These are phyloP conservation scores for Idaea biselata DNA, from an alignment of 2,888 invertebrate genomes.

Conservation along the genomic window DNA sequence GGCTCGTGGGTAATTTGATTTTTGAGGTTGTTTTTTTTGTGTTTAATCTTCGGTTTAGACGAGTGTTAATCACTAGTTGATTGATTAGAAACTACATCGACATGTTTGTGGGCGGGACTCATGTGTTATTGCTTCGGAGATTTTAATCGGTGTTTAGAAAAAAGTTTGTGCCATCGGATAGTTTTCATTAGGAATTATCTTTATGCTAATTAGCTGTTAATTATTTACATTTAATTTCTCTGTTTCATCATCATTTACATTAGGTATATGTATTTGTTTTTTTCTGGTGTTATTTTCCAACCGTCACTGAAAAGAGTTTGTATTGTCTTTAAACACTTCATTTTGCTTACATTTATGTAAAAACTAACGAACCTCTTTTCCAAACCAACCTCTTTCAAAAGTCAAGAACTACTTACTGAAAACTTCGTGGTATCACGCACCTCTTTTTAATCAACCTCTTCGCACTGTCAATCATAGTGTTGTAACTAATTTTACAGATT, in stretches of 20 bases:
- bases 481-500: background rate
- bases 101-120: conserved; percentile 53
- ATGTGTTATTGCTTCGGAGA: conserved; percentile 49
- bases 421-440: background rate
- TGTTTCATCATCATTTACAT: too few species aligned
- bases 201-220: background rate
- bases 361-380: background rate
- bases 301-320: too few species aligned
- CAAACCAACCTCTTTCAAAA: background rate
- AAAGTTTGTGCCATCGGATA: background rate
- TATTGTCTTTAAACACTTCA: background rate
- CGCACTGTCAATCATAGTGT: background rate
- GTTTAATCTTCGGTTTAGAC: conserved; percentile 49
- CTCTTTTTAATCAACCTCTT: background rate
- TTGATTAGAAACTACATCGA: conserved; percentile 68
- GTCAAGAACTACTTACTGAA: too few species aligned
- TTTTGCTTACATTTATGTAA: background rate
- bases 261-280: too few species aligned
- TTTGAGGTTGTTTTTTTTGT: conserved; percentile 68
- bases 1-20: conserved; percentile 76
- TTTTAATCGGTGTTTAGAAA: conserved; percentile 34
- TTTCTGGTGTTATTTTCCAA: too few species aligned
- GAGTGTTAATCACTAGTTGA: conserved; percentile 75
- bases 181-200: background rate
- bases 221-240: too few species aligned